Conservation (phyloP, 2,888 invertebrate genomes). For the Drosophila peninsularis region DNA sequence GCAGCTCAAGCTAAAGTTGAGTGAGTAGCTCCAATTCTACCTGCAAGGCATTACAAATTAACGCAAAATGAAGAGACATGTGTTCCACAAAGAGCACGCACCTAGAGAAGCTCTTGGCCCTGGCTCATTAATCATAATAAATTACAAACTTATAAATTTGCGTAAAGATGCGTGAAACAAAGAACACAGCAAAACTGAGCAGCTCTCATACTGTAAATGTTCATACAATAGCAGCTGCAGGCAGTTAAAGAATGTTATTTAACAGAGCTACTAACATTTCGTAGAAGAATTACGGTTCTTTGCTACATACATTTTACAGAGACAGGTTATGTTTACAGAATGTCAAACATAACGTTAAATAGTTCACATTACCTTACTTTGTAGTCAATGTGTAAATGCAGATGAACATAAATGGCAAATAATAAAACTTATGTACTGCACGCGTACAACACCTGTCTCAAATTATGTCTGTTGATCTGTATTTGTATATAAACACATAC, state of each 20-base stretch:
- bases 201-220: not conserved
- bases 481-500: not conserved
- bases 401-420: not conserved
- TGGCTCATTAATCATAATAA: not conserved
- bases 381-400: not conserved
- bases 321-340: too few relatives aligned
- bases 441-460: slow-evolving; percentile 48
- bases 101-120: not conserved
- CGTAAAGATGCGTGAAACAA: not conserved
- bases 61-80: not conserved
- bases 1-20: not conserved
- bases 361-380: too few relatives aligned
- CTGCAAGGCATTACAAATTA: slow-evolving; percentile 9
- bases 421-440: not conserved
- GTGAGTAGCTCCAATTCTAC: slow-evolving; percentile 3
- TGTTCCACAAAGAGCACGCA: not conserved
- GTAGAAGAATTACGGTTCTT: too few relatives aligned
- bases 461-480: slow-evolving; percentile 24
- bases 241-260: not conserved
- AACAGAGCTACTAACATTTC: not conserved
- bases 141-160: slow-evolving; percentile 1
- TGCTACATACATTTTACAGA: too few relatives aligned
- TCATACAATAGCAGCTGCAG: not conserved
- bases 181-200: not conserved
- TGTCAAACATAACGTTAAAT: too few relatives aligned